Base-by-base conservation (phyloP, 1,140 invertebrate genomes). In the Ceratina australensis region DNA sequence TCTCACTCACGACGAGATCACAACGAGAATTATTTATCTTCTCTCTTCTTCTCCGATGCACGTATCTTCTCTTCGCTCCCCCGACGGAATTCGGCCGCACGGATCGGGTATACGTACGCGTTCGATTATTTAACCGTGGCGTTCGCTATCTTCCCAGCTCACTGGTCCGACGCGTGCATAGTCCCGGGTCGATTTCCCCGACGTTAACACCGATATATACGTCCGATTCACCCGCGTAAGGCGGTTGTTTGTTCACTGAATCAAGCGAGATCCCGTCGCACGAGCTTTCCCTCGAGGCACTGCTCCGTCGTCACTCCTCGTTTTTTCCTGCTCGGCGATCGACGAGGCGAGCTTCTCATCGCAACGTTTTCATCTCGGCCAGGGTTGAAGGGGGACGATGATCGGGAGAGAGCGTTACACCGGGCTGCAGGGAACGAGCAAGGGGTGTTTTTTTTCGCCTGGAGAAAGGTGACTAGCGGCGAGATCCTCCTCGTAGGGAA, bases 401-500 rank as follows among this genome's bases (percentile, higher is more conserved):
- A 71, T 57, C 56, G 12, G 54, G 74, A 59, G 20, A 20, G 81
- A 59, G 20, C 26, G 81, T 77, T 69, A 57, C n/a, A n/a, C 67
- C 28, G 71, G 75, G 78, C 71, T 56, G 59, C 47, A 71, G 68
- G 74, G 54, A 73, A 65, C 54, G 49, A 69, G n/a, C 16, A 20
- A 57, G 54, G 50, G 63, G 24, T n/a, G n/a, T n/a, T n/a, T n/a
- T n/a, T n/a, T n/a, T 12, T 65, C 56, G 47, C 13, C 24, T 16
- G 66, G 61, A 72, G 78, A 52, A 84, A 72, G 82, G 81, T 76
- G 72, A 69, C 18, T n/a, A 61, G 33, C 78, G 66, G 47, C 63
- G 64, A 80, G 78, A 56, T 80, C 47, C 63, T 84, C 71, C 56
- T 77, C 77, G 68, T 26, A 54, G 75, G 75, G 69, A 56, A 74